These are phyloP conservation scores for Bujurquina vittata DNA, from an alignment of 2,113 vertebrate genomes.

Conservation along the genomic window DNA sequence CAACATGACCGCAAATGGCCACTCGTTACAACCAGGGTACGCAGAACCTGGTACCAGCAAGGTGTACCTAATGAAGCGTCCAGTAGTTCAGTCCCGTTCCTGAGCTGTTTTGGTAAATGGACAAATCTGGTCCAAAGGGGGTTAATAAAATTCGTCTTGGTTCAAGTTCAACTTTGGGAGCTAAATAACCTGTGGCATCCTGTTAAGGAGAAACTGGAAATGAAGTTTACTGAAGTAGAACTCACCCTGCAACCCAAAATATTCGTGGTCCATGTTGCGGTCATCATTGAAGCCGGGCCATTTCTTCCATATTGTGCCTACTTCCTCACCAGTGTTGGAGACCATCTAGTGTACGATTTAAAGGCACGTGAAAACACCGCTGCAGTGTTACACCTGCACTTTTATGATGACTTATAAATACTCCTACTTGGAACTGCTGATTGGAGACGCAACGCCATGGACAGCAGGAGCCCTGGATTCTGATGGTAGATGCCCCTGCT, in stretches of 20 bases:
- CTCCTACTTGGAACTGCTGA: constrained; percentile 80
- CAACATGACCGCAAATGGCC: neutral
- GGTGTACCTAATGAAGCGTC: neutral
- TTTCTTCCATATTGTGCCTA: constrained; percentile 78
- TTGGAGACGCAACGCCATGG: constrained; percentile 76
- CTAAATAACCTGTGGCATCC: neutral
- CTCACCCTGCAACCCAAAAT: constrained; percentile 84
- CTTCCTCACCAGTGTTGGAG: constrained; percentile 67
- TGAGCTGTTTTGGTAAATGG: neutral
- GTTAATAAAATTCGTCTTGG: neutral
- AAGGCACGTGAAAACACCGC: neutral
- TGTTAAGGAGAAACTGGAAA: neutral
- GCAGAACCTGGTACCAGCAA: neutral
- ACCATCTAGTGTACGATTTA: constrained; percentile 64
- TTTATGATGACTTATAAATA: neutral
- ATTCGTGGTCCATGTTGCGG: constrained; percentile 84
- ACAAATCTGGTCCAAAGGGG: neutral
- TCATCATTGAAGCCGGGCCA: constrained; percentile 83
- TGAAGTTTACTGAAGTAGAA: neutral
- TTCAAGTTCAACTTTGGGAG: neutral
- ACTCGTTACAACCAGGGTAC: neutral
- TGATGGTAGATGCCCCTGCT: constrained; percentile 19
- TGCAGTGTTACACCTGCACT: neutral
- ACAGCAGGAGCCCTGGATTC: constrained; percentile 79
- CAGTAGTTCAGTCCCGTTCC: neutral